These are phyloP conservation scores for Oasisia sp. DNA, from an alignment of 2,888 invertebrate genomes.

Conservation along the genomic window DNA sequence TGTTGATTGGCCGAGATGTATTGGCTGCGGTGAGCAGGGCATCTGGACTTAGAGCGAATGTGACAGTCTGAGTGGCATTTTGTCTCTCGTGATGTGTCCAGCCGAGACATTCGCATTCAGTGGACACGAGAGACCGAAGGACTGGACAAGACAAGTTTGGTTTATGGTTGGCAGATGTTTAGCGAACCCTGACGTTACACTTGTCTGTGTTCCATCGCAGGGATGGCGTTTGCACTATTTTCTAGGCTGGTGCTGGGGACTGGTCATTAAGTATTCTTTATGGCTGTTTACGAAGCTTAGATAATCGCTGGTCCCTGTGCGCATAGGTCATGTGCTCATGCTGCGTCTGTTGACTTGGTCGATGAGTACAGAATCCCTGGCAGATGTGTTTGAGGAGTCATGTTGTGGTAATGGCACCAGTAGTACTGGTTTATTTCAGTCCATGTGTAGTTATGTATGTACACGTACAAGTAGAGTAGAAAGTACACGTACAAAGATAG, in stretches of 20 bases:
- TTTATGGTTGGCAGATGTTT: neutral
- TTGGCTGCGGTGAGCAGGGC: neutral
- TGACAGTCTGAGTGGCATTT: neutral
- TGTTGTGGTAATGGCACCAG: neutral
- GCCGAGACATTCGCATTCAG: neutral
- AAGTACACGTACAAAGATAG: too few relatives aligned
- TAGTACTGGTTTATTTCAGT: too few relatives aligned
- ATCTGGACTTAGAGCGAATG: neutral
- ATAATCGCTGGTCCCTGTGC: neutral
- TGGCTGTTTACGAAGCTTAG: constrained; percentile 14
- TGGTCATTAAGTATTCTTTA: constrained; percentile 1
- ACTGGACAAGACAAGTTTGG: neutral
- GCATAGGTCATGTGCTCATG: neutral
- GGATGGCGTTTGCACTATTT: neutral
- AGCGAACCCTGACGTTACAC: neutral
- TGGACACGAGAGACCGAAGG: neutral
- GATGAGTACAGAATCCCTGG: neutral
- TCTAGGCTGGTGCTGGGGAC: neutral
- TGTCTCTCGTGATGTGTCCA: neutral
- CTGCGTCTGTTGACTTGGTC: neutral
- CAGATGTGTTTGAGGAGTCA: neutral
- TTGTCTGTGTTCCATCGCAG: neutral
- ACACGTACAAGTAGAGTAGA: too few relatives aligned
- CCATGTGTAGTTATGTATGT: too few relatives aligned
- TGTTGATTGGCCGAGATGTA: neutral